Conservation (phyloP, 2,797 vertebrate genomes). For the Hybognathus amarus region DNA sequence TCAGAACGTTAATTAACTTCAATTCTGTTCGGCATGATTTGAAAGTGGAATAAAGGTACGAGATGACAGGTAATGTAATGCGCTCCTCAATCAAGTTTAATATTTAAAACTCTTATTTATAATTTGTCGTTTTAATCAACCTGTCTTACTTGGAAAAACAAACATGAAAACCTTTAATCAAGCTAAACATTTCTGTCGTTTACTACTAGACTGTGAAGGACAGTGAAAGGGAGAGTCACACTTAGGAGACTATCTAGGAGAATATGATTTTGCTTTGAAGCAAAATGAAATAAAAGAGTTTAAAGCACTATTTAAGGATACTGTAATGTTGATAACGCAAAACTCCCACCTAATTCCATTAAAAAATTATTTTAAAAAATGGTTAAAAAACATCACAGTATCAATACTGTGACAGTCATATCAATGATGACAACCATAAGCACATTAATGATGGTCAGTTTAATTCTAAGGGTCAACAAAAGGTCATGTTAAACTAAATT, state of each 20-base stretch:
- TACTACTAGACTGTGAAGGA: slow-evolving; percentile 32
- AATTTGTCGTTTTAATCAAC: slow-evolving; percentile 15
- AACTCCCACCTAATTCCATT: not conserved
- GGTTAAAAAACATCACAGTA: not conserved
- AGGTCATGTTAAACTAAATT: not conserved
- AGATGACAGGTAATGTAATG: not conserved
- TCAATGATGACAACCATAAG: not conserved
- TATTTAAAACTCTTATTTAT: not conserved
- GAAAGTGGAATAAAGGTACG: slow-evolving; percentile 2
- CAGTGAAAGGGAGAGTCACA: not conserved
- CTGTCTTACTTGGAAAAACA: slow-evolving; percentile 28
- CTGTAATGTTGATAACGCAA: not conserved
- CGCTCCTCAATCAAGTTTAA: not conserved
- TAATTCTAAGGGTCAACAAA: not conserved
- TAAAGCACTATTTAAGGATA: not conserved
- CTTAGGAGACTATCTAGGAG: not conserved
- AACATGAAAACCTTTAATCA: slow-evolving; percentile 16
- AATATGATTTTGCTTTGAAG: not conserved
- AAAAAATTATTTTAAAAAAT: no score
- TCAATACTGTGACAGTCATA: no score
- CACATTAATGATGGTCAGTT: not conserved
- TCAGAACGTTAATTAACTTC: not conserved
- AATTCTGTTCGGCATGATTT: not conserved
- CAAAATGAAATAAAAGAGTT: not conserved
- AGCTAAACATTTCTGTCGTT: not conserved